Evolutionary conservation across 2,797 vertebrate genomes (phyloP).

Genomic region (Parambassis ranga): DNA sequence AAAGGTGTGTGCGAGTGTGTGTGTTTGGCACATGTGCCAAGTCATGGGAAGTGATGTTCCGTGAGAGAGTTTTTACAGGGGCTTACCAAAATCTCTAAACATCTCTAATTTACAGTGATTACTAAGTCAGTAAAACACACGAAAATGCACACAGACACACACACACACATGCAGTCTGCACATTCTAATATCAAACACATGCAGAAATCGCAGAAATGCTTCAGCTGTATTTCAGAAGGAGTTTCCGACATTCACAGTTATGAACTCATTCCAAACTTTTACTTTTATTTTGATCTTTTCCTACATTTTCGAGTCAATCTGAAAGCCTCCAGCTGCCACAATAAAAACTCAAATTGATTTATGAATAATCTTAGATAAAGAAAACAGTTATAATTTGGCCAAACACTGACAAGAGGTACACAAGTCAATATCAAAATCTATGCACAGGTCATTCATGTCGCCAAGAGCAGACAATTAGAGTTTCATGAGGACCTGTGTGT

Average conservation of each 20-base stretch:
- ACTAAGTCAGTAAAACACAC: conserved; percentile 46
- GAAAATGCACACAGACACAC: not conserved
- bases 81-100: conserved; percentile 71
- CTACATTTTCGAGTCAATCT: conserved; percentile 41
- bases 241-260: conserved; percentile 1
- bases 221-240: conserved; percentile 11
- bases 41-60: conserved; percentile 80
- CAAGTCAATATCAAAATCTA: conserved; percentile 64
- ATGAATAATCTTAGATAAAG: conserved; percentile 61
- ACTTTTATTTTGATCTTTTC: conserved; percentile 37
- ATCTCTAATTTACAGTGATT: conserved; percentile 72
- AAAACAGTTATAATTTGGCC: conserved; percentile 42
- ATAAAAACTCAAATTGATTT: conserved; percentile 67
- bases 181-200: conserved; percentile 70
- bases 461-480: conserved; percentile 64
- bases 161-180: conserved; percentile 18
- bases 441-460: conserved; percentile 63
- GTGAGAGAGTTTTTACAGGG: conserved; percentile 79
- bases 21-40: conserved; percentile 54
- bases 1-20: conserved; percentile 49
- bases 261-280: conserved; percentile 31
- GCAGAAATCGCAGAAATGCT: conserved; percentile 38
- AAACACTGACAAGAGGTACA: conserved; percentile 55
- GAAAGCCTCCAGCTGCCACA: conserved; percentile 44
- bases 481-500: conserved; percentile 66